Percentiles rank a stretch among this genome's conserved stretches.
These are phyloP conservation scores for Daktulosphaira vitifoliae DNA, from an alignment of 1,140 invertebrate species.

Conservation along the genomic window DNA sequence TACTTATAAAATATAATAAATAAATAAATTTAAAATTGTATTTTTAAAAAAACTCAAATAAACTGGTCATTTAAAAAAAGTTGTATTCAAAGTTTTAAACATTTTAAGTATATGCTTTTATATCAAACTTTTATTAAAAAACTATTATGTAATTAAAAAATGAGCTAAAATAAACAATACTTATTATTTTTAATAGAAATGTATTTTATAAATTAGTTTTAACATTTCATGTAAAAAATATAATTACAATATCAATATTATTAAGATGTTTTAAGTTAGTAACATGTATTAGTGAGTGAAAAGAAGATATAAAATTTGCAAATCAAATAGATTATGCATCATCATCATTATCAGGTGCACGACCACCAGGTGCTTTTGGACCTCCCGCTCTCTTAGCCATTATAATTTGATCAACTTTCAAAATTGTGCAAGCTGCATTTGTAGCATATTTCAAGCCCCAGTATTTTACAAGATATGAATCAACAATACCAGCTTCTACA, in stretches of 20 bases:
- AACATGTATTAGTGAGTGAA: constrained; percentile 20
- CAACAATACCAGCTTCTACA: constrained; percentile 64
- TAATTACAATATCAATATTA: constrained; percentile 5
- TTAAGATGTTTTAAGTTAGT: constrained; percentile 18
- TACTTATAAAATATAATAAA: too few species aligned
- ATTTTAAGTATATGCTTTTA: too few species aligned
- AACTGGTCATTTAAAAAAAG: too few species aligned
- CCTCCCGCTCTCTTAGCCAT: constrained; percentile 96
- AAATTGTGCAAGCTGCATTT: constrained; percentile 81
- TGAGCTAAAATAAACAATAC: too few species aligned
- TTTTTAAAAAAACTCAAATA: too few species aligned
- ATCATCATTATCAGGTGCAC: constrained; percentile 25
- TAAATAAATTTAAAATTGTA: too few species aligned
- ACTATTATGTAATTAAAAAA: too few species aligned
- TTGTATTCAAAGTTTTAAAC: too few species aligned
- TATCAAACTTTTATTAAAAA: too few species aligned
- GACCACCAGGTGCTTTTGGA: constrained; percentile 61
- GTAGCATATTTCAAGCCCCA: constrained; percentile 95
- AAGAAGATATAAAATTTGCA: neutral
- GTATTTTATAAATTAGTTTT: constrained; percentile 26
- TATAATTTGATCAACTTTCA: constrained; percentile 97
- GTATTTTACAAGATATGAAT: constrained; percentile 78
- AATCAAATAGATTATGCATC: constrained; percentile 8
- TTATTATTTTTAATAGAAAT: constrained; percentile 8
- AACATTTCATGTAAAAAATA: constrained; percentile 10